These are phyloP conservation scores for Podiceps cristatus DNA, from an alignment of 2,113 vertebrate species.

Conservation along the genomic window DNA sequence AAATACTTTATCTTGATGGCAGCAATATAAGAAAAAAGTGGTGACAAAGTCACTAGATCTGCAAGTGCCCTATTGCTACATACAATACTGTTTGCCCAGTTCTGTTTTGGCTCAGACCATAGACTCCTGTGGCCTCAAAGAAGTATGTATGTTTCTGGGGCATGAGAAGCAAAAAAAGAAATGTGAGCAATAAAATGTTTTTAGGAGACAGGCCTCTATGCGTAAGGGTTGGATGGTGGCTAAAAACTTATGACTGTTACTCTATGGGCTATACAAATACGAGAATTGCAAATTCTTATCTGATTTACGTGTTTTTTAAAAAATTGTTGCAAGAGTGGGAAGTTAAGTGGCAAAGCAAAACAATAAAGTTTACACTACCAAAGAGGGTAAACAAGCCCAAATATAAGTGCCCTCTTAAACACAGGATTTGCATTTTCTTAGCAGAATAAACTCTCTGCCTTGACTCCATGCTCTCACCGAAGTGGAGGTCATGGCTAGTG, in stretches of 20 bases:
- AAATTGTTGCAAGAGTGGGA: background rate
- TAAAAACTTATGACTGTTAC: background rate
- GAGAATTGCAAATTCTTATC: background rate
- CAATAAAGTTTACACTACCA: background rate
- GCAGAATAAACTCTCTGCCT: slow-evolving; percentile 31
- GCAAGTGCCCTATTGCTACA: background rate
- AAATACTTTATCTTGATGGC: background rate
- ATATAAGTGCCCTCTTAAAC: background rate
- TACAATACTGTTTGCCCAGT: background rate
- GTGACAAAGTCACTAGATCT: background rate
- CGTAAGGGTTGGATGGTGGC: background rate
- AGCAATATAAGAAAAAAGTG: background rate
- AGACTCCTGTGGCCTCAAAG: background rate
- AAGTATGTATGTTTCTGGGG: background rate
- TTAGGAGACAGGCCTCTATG: background rate
- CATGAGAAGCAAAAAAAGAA: background rate
- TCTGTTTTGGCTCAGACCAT: background rate
- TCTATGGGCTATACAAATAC: background rate
- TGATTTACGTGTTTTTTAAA: background rate
- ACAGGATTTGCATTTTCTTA: slow-evolving; percentile 46
- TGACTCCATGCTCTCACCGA: slow-evolving; percentile 47
- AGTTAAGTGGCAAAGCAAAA: background rate
- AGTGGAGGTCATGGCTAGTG: slow-evolving; percentile 78
- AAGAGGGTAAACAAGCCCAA: background rate
- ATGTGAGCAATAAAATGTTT: background rate